A percentile compares a stretch with the other conserved stretches of the same genome.
phyloP scores from a whole-genome alignment of 2,113 vertebrate genomes.

The Toxotes jaculatrix region DNA sequence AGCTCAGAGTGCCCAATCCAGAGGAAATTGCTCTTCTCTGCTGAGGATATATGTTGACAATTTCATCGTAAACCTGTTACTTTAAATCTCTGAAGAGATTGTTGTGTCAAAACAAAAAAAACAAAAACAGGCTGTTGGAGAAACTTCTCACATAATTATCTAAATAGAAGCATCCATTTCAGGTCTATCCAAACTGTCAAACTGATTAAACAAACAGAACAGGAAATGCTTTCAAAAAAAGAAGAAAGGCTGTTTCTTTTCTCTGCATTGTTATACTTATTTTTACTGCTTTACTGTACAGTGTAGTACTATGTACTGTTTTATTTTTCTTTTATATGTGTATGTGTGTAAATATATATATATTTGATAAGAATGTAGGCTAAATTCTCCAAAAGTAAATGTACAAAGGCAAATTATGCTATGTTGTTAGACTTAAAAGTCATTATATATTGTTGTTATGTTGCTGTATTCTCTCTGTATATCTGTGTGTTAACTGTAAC shows the following conservation, averaged over 20 bases:
- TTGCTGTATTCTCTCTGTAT: background rate
- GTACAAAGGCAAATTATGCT: background rate
- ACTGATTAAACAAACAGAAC: conserved; percentile 53
- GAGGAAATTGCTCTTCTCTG: conserved; percentile 43
- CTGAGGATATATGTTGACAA: conserved; percentile 44
- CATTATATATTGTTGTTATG: background rate
- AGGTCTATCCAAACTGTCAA: conserved; percentile 58
- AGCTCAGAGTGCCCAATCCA: conserved; percentile 1
- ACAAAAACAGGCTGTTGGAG: conserved; percentile 17
- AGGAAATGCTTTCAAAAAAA: conserved; percentile 38
- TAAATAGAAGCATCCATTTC: conserved; percentile 60
- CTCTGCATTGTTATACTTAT: background rate
- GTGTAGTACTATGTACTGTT: no score
- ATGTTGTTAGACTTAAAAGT: background rate
- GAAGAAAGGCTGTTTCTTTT: conserved; percentile 17
- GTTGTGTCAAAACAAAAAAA: conserved; percentile 56
- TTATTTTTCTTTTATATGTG: background rate
- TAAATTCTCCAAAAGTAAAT: background rate
- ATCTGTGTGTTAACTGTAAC: background rate
- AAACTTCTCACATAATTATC: conserved; percentile 68
- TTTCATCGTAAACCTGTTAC: conserved; percentile 58
- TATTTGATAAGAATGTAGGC: background rate
- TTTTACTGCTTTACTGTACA: background rate
- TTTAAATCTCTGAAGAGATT: conserved; percentile 55
- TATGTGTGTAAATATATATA: no score